Conservation (phyloP, 2,888 invertebrate genomes). For the Heliconius hortense region DNA sequence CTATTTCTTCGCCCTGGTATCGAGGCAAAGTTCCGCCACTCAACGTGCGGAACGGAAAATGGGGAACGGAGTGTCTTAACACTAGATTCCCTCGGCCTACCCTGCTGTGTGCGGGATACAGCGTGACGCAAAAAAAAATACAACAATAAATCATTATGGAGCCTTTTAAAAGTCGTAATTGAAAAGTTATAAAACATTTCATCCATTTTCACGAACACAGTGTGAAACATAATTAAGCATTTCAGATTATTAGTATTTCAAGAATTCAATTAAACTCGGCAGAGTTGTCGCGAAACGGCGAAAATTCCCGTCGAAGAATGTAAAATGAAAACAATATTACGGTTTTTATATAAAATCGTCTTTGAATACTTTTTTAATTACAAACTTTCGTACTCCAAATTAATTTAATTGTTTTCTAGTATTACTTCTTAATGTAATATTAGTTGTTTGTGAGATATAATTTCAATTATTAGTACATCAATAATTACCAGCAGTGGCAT, state of each 20-base stretch:
- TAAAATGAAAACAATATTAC: conserved; percentile 24
- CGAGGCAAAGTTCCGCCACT: too few relatives aligned
- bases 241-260: conserved; percentile 29
- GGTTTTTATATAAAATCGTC: conserved; percentile 11
- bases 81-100: too few relatives aligned
- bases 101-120: too few relatives aligned
- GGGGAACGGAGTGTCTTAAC: too few relatives aligned
- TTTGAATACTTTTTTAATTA: conserved; percentile 23
- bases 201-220: conserved; percentile 20
- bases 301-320: conserved; percentile 12
- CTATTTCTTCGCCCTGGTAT: too few relatives aligned
- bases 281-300: conserved; percentile 23
- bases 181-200: conserved; percentile 23
- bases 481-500: too few relatives aligned
- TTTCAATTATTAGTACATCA: background rate
- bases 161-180: background rate
- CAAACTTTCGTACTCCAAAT: background rate
- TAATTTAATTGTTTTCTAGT: background rate
- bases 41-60: too few relatives aligned
- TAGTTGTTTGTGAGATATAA: background rate
- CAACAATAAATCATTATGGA: background rate
- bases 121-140: too few relatives aligned
- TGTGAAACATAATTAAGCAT: conserved; percentile 29
- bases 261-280: conserved; percentile 31
- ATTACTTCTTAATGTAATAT: background rate